Evolutionary conservation across 2,797 vertebrate species (phyloP).

Genomic region (Typhlichthys subterraneus): DNA sequence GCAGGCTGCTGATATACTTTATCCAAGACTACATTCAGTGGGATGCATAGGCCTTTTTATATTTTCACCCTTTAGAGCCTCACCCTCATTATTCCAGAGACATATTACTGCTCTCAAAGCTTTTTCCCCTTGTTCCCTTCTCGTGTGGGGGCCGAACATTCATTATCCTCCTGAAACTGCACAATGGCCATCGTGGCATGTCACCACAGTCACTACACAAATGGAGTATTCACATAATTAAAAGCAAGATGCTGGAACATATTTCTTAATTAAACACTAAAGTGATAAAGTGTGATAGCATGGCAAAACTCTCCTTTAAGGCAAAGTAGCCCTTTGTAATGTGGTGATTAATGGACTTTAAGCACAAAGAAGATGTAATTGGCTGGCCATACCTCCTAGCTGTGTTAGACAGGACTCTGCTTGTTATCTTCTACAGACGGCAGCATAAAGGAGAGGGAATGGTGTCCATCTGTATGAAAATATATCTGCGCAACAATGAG

Average conservation of each 20-base stretch:
- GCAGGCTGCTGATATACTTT: no score
- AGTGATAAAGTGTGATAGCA: constrained; percentile 83
- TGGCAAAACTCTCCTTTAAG: constrained; percentile 77
- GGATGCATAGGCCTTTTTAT: no score
- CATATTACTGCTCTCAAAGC: constrained; percentile 19
- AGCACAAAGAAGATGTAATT: constrained; percentile 76
- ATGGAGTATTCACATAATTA: constrained; percentile 84
- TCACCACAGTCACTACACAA: constrained; percentile 73
- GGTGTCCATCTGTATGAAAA: constrained; percentile 20
- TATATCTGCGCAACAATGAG: no score
- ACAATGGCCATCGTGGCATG: constrained; percentile 40
- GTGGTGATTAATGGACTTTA: constrained; percentile 82
- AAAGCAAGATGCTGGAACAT: constrained; percentile 84
- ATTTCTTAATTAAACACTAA: constrained; percentile 93
- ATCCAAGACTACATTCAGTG: no score
- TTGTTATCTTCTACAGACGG: constrained; percentile 24
- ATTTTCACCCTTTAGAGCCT: no score
- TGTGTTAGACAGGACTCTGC: constrained; percentile 38
- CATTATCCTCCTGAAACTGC: constrained; percentile 17
- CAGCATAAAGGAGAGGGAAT: constrained; percentile 21
- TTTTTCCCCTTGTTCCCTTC: constrained; percentile 17
- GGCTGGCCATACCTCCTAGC: constrained; percentile 58
- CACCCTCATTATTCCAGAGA: no score
- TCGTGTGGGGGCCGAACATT: constrained; percentile 3
- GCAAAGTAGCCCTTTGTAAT: constrained; percentile 75